Base-by-base conservation (phyloP, 2,888 invertebrate species). In the Mesodorylaimus sp. region DNA sequence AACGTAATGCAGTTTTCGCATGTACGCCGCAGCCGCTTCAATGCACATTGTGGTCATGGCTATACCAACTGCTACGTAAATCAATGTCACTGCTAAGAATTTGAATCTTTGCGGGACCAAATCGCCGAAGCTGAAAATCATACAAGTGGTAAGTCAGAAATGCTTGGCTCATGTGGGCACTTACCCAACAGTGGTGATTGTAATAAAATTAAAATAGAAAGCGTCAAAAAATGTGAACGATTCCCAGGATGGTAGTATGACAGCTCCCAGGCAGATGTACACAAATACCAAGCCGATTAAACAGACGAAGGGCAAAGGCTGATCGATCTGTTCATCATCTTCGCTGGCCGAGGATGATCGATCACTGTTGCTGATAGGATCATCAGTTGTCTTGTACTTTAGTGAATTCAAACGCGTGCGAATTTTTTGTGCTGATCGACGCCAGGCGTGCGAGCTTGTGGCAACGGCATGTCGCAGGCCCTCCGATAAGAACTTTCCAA, bases 51-150 rank as follows among this genome's bases (percentile, higher is more conserved):
- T 43, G 13, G 44, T n/a, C 10, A 43, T 16, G 19, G 44, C 44
- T 27, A 43, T 27, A 10, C 44, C 44, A 27, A 43, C 21, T 5
- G 44, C 44, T 5, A 21, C 27, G 27, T 43, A 43, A 26, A 26
- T 7, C 21, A 43, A n/a, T 5, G 44, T 43, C 3, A 43, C 26
- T 10, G 27, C 25, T 10, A 21, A 16, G 21, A 43, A 19, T 24
- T 26, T 13, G 21, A 13, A 7, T 39, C 19, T 43, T 26, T 26
- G 13, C 27, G 44, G 44, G 13, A 43, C 44, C 3, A 43, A 26
- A 43, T 43, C 44, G 27, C 44, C 44, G 24, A 43, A 26, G 10
- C 44, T 27, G n/a, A n/a, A n/a, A n/a, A n/a, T n/a, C n/a, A n/a
- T n/a, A n/a, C n/a, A n/a, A n/a, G n/a, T n/a, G n/a, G n/a, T n/a